phyloP scores from a whole-genome alignment of 2,113 vertebrate species.

The Thymallus thymallus region DNA sequence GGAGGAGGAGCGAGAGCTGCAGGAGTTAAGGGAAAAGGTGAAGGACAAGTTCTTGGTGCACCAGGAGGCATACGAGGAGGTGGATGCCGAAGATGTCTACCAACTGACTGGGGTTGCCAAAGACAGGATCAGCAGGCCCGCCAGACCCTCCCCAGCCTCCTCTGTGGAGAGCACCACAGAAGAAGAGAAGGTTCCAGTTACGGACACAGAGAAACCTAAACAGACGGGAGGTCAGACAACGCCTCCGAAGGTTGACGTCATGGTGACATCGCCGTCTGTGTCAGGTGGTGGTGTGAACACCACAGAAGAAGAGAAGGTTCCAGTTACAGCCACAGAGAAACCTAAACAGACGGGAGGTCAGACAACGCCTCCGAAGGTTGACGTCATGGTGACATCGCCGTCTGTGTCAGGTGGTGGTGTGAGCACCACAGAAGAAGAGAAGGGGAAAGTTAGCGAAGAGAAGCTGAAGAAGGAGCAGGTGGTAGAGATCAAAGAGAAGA shows the following conservation, averaged over 20 bases:
- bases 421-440: neutral
- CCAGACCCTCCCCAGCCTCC: slow-evolving; percentile 72
- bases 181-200: slow-evolving; percentile 71
- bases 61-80: slow-evolving; percentile 88
- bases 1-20: slow-evolving; percentile 77
- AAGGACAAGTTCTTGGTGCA: slow-evolving; percentile 82
- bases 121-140: slow-evolving; percentile 71
- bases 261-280: neutral
- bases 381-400: no score
- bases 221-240: slow-evolving; percentile 25
- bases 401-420: no score
- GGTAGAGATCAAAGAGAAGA: neutral
- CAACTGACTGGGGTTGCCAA: slow-evolving; percentile 81
- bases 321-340: no score
- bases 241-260: neutral
- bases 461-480: slow-evolving; percentile 64
- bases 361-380: no score
- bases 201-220: slow-evolving; percentile 44
- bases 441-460: slow-evolving; percentile 55
- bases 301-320: slow-evolving; percentile 15
- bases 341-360: no score
- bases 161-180: slow-evolving; percentile 77
- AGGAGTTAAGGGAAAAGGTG: slow-evolving; percentile 92
- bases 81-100: slow-evolving; percentile 96
- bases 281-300: neutral